Evolutionary conservation across 2,888 invertebrate species (phyloP), one percentile per base, ranked within the genome.

Genomic region (Metopia argyrocephala): DNA sequence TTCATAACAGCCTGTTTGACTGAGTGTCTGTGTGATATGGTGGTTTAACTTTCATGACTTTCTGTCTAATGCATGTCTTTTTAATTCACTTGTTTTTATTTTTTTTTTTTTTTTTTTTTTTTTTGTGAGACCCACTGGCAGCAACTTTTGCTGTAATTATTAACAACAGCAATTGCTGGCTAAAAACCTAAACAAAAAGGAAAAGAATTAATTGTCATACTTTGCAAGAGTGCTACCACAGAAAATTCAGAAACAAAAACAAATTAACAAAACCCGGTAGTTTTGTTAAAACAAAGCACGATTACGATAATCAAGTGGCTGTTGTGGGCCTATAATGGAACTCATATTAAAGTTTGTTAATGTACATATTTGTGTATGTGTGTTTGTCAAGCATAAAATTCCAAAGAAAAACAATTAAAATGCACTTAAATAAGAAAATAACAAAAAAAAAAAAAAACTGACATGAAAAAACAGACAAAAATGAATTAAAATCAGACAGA

Each of bases 341-440:
- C 15, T 38, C 38, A 38, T 38, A 38, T 38, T 38, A 23, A 28
- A 23, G 18, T 54, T 23, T 20, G 45, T 52, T 20, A 46, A 62
- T 28, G 65, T 64, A 20, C 52, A 50, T 66, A 15, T 20, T 59
- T 12, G 12, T 28, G 38, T 65, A 38, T 56, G 18, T 71, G 50
- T 64, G 78, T 48, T 73, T 73, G 78, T 66, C 59, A 68, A 73
- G 76, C 71, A 79, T 68, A 75, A 64, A 79, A 76, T 79, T 79
- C 79, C 82, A 73, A 62, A 71, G 79, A 79, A 78, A 79, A 76
- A 73, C 73, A 78, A 78, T 81, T 81, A 81, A 81, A 81, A 82
- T 79, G 76, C 82, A 82, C 69, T 82, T 79, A 76, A 82, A 73
- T 68, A 66, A n/a, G n/a, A n/a, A n/a, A 68, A 75, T 68, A 69